Conservation (phyloP, 2,797 vertebrate species). For the Todus mexicanus region DNA sequence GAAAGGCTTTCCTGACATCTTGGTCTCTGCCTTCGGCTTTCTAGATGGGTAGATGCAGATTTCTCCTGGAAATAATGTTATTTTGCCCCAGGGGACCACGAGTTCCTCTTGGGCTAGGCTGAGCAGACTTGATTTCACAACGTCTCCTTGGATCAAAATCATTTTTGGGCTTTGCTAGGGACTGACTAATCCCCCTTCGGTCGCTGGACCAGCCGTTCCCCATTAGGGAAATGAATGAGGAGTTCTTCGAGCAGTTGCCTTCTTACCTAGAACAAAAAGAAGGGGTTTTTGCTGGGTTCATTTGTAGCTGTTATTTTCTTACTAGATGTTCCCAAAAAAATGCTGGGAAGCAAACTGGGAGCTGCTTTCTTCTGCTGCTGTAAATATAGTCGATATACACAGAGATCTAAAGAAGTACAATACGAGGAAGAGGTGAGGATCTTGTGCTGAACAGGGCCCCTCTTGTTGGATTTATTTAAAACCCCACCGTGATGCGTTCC, state of each 20-base stretch:
- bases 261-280: constrained; percentile 16
- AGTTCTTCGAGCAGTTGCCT: background rate
- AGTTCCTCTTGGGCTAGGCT: background rate
- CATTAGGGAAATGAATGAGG: background rate
- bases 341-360: background rate
- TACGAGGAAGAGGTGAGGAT: background rate
- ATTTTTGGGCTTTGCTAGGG: background rate
- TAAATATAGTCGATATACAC: background rate
- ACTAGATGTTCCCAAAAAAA: constrained; percentile 4
- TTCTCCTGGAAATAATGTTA: background rate
- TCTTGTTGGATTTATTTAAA: background rate
- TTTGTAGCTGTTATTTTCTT: background rate
- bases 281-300: background rate
- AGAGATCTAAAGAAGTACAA: background rate
- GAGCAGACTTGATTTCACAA: constrained; percentile 43
- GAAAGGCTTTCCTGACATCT: background rate
- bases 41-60: background rate
- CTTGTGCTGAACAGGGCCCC: background rate
- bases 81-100: background rate
- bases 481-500: background rate
- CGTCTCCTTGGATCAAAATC: background rate
- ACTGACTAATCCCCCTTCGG: background rate
- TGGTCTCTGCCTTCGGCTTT: background rate
- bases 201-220: constrained; percentile 9
- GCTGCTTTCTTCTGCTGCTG: background rate